Conservation (phyloP, 1,140 invertebrate genomes). For the Chrysopa pallens region DNA sequence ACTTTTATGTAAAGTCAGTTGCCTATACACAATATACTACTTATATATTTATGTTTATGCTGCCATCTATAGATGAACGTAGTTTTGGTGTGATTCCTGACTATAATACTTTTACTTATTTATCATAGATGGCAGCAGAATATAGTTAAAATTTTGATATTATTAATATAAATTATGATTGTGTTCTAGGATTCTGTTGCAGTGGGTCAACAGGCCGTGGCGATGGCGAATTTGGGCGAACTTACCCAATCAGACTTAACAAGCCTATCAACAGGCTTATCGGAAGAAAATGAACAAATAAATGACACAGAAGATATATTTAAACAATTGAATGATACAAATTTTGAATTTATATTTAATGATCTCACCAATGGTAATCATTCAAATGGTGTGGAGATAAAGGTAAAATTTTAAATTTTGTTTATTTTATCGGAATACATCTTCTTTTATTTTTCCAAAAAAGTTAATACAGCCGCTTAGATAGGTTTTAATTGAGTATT, state of each 20-base stretch:
- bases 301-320: constrained; percentile 50
- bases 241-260: constrained; percentile 46
- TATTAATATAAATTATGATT: background rate
- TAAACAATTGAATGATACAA: constrained; percentile 46
- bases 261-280: constrained; percentile 36
- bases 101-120: background rate
- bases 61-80: background rate
- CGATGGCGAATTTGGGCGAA: constrained; percentile 28
- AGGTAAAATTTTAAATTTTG: no score
- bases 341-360: constrained; percentile 32
- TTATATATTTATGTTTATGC: no score
- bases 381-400: constrained; percentile 23
- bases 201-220: constrained; percentile 19
- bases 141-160: no score
- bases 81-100: background rate
- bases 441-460: no score
- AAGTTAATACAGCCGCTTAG: no score
- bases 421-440: no score
- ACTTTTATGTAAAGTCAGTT: no score
- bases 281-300: constrained; percentile 23
- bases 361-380: constrained; percentile 20
- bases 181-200: constrained; percentile 23
- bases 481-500: no score
- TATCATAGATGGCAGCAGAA: background rate
- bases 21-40: no score